Evolutionary conservation across 1,140 invertebrate species (phyloP).

Genomic region (Neodiprion virginianus): DNA sequence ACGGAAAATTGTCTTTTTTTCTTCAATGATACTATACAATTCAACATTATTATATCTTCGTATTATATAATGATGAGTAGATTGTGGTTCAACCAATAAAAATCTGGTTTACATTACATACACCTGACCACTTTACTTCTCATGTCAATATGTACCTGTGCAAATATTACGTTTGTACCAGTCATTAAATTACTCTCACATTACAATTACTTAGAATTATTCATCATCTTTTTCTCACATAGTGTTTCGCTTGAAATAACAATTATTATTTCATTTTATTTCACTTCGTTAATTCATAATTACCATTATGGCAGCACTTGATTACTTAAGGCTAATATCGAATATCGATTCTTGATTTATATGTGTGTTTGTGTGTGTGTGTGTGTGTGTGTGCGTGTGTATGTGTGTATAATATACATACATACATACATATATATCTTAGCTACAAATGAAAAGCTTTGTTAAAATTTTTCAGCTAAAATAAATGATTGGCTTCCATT

Average conservation of each 20-base stretch:
- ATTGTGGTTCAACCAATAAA: not conserved
- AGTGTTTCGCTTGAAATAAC: too few species aligned
- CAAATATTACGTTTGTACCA: not conserved
- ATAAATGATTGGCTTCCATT: not conserved
- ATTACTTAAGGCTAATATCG: not conserved
- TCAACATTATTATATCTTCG: not conserved
- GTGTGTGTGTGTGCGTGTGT: too few species aligned
- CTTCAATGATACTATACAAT: not conserved
- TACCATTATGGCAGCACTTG: not conserved
- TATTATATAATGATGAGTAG: not conserved
- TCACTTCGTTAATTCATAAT: not conserved
- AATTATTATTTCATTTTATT: not conserved
- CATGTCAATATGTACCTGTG: not conserved
- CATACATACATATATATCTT: not conserved
- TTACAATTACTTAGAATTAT: not conserved
- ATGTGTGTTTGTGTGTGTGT: too few species aligned
- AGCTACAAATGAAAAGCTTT: constrained; percentile 1
- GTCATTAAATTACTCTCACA: not conserved
- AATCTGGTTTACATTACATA: not conserved
- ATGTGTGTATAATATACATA: too few species aligned
- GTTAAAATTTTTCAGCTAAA: not conserved
- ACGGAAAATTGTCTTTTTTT: not conserved
- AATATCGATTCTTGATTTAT: not conserved
- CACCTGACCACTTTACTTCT: not conserved
- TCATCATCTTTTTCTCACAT: not conserved